phyloP scores from a whole-genome alignment of 92 coral and sea anemone genomes.

The Umimayanthus chanpuru region DNA sequence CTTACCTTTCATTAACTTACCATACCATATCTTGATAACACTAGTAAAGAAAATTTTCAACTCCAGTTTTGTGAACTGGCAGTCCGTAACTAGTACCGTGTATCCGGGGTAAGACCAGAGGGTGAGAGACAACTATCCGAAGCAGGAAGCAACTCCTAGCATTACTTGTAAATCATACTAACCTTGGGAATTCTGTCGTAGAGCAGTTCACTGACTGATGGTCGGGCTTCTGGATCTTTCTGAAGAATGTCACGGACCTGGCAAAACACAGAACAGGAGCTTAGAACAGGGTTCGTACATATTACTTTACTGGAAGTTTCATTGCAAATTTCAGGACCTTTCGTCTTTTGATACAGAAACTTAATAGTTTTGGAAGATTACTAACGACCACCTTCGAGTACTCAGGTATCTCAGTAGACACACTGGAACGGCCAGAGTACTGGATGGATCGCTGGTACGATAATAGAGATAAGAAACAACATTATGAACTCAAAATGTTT shows the following conservation, averaged over 20 bases:
- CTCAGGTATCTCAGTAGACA: no score
- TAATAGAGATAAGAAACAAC: no score
- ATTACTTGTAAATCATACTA: not conserved
- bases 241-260: constrained; percentile 93
- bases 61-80: not conserved
- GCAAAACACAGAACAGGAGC: not conserved
- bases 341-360: no score
- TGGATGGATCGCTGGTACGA: no score
- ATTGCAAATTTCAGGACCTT: no score
- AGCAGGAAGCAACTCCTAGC: not conserved
- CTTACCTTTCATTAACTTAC: not conserved
- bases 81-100: not conserved
- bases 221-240: constrained; percentile 90
- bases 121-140: not conserved
- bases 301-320: no score
- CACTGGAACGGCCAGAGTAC: no score
- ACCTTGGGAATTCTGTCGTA: constrained; percentile 83
- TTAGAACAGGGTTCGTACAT: no score
- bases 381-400: no score
- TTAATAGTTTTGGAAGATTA: no score
- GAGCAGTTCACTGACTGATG: constrained; percentile 82
- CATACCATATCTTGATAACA: not conserved
- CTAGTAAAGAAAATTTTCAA: not conserved
- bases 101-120: no score
- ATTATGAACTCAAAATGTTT: no score